Conservation (phyloP, 2,113 vertebrate genomes). For the Aviceda subcristata region DNA sequence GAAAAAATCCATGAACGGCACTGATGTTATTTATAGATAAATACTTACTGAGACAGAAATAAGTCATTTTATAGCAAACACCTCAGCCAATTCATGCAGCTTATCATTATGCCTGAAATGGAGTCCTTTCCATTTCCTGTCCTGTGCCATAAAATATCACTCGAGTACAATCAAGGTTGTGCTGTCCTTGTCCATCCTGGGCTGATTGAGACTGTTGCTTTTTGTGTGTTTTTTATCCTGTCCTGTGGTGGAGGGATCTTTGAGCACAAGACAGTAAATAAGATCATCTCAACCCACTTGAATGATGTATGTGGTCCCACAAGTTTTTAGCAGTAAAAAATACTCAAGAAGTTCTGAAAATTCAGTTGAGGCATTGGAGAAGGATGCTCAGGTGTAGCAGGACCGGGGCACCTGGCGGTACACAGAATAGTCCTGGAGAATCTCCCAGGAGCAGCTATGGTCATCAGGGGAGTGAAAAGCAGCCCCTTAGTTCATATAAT, state of each 20-base stretch:
- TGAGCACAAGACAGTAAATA: not conserved
- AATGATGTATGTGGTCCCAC: not conserved
- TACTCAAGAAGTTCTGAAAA: not conserved
- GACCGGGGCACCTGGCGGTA: not conserved
- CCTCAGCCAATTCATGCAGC: not conserved
- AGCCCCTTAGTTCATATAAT: not conserved
- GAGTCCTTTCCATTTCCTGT: not conserved
- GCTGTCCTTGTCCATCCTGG: not conserved
- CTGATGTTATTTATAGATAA: not conserved
- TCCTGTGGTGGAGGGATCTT: not conserved
- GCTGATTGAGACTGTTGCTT: not conserved
- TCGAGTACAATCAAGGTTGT: not conserved
- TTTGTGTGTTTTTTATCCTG: not conserved
- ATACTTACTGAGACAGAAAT: not conserved
- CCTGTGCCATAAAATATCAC: not conserved
- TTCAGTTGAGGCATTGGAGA: not conserved
- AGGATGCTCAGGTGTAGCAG: not conserved
- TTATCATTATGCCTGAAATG: not conserved
- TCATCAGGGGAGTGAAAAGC: not conserved
- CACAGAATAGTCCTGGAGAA: not conserved
- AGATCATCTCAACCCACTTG: not conserved
- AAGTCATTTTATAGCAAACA: not conserved
- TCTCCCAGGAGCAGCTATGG: not conserved
- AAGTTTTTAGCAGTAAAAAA: not conserved
- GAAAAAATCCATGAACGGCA: accelerated